Evolutionary conservation across 2,797 vertebrate species (phyloP), one percentile per base, ranked within the genome.

Genomic region (Chaunax sp.): DNA sequence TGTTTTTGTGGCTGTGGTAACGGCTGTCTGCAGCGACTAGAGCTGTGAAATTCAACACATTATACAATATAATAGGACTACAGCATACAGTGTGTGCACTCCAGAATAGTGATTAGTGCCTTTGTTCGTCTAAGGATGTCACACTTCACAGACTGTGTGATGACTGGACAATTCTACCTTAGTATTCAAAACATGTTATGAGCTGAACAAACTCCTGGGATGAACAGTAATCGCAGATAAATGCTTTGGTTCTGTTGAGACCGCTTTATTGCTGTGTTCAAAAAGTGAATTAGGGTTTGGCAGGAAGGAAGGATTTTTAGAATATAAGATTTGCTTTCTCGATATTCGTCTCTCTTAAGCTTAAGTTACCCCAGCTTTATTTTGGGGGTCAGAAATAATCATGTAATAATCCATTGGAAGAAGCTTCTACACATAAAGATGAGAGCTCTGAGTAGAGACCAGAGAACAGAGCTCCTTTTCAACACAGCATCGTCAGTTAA

Each of bases 401-500:
- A 50, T 54, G 46, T 35, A 44, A 44, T 40, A 41, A 60, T 52
- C 19, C 8, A 10, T 0, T 30, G 30, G 22, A 55, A 70, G 22
- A 2, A 25, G 45, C 25, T 33, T 64, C 35, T 40, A 23, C 51
- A 41, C 38, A 28, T 47, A 63, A 18, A 45, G 40, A 56, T 18
- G 26, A 44, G 67, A 16, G 46, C 28, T 65, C 33, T 25, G 53
- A 58, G 30, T 47, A 50, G 22, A 44, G 45, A 77, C 60, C 19
- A 23, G 77, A 84, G 67, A 72, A 67, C 49, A 51, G 46, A 53
- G 50, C 22, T 28, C n/a, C 40, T 62, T 64, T 71, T 55, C 52
- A 90, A 86, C 90, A 80, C 67, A 76, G 50, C 80, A 76, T 92
- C 91, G 88, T 88, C 10, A 91, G 77, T 92, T 92, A 93, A 61